Percentiles rank a stretch among this genome's conserved stretches.
phyloP scores from a whole-genome alignment of 2,113 vertebrate species.

The Notarius lentiginosus region DNA sequence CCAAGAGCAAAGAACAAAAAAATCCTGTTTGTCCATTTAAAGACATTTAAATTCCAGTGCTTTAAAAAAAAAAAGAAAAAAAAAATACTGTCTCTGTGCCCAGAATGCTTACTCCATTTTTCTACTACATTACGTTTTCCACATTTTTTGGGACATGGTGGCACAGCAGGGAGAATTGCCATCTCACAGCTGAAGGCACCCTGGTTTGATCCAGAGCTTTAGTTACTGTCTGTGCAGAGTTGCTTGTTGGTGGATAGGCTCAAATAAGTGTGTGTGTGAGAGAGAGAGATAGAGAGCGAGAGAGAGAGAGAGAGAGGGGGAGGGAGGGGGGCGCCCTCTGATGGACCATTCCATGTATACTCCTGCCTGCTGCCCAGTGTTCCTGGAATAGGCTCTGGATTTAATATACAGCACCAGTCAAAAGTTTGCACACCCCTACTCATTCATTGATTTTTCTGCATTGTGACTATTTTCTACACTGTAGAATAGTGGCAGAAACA shows the following conservation, averaged over 20 bases:
- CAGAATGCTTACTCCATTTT: constrained; percentile 2
- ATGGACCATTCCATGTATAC: not conserved
- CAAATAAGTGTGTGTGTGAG: not conserved
- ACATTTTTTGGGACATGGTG: not conserved
- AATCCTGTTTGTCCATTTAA: not conserved
- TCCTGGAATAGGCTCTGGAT: not conserved
- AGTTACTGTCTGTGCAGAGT: not conserved
- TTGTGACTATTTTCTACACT: too few species aligned
- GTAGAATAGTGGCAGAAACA: too few species aligned
- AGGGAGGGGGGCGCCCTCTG: too few species aligned
- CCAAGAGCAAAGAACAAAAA: not conserved
- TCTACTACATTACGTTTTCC: not conserved
- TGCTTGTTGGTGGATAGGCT: not conserved
- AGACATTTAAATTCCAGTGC: not conserved
- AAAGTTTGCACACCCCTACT: too few species aligned
- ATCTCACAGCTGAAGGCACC: not conserved
- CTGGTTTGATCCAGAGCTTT: not conserved
- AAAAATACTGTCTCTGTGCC: not conserved
- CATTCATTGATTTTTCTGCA: too few species aligned
- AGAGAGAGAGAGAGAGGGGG: too few species aligned
- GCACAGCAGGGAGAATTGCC: not conserved
- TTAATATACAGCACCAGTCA: not conserved
- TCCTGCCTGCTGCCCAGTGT: not conserved
- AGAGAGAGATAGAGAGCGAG: too few species aligned
- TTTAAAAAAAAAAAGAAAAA: not conserved